A percentile compares a stretch with the other conserved stretches of the same genome.
Evolutionary conservation across 2,797 vertebrate genomes (phyloP).

Genomic region (Tachyglossus aculeatus): DNA sequence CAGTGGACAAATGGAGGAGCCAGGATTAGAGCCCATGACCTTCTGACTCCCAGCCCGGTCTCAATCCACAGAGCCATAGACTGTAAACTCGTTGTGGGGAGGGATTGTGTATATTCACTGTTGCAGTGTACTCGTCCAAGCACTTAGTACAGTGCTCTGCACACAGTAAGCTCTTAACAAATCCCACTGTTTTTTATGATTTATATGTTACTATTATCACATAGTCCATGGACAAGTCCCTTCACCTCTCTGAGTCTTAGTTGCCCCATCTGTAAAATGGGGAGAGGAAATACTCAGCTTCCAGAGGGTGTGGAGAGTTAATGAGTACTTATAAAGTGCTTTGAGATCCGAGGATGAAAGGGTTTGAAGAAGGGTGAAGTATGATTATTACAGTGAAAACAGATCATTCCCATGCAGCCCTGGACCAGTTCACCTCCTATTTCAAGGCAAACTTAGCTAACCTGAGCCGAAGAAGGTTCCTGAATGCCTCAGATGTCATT

Average conservation of each 20-base stretch:
- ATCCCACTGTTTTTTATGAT: too few relatives aligned
- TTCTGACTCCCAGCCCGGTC: too few relatives aligned
- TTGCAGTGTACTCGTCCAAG: too few relatives aligned
- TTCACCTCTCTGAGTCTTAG: slow-evolving; percentile 14
- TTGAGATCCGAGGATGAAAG: slow-evolving; percentile 62
- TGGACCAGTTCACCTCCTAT: slow-evolving; percentile 11
- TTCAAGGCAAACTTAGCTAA: slow-evolving; percentile 38
- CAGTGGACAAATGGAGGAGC: too few relatives aligned
- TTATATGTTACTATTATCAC: too few relatives aligned
- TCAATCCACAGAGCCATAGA: too few relatives aligned
- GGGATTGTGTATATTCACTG: too few relatives aligned
- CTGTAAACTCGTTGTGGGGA: too few relatives aligned
- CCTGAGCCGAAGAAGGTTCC: slow-evolving; percentile 19
- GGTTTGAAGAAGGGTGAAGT: slow-evolving; percentile 34
- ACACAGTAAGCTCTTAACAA: too few relatives aligned
- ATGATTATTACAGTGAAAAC: slow-evolving; percentile 29
- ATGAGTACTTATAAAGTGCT: slow-evolving; percentile 55
- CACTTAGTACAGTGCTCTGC: too few relatives aligned
- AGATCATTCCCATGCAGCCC: slow-evolving; percentile 48
- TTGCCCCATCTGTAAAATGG: slow-evolving; percentile 45
- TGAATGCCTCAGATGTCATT: too few relatives aligned
- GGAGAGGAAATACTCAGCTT: slow-evolving; percentile 43
- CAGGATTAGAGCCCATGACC: too few relatives aligned
- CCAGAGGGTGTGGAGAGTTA: slow-evolving; percentile 37
- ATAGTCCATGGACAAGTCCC: slow-evolving; percentile 53